Evolutionary conservation across 2,113 vertebrate genomes (phyloP).

Genomic region (Neolamprologus ventralis): DNA sequence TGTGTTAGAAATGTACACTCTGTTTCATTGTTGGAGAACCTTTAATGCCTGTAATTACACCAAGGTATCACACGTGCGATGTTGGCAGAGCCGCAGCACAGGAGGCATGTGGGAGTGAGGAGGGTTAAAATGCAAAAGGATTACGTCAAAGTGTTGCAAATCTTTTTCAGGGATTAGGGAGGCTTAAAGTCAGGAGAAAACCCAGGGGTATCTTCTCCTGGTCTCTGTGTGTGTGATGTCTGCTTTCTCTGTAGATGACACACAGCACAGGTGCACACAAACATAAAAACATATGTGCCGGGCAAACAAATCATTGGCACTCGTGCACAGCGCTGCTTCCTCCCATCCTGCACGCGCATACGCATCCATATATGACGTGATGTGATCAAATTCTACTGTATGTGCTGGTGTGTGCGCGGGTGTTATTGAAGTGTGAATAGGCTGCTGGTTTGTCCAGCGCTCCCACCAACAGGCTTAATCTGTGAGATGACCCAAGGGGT

Average conservation of each 20-base stretch:
- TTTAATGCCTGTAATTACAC: constrained; percentile 46
- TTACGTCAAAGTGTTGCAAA: constrained; percentile 67
- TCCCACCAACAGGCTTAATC: constrained; percentile 53
- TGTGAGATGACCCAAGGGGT: constrained; percentile 51
- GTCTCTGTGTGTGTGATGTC: constrained; percentile 22
- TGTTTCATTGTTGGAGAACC: constrained; percentile 23
- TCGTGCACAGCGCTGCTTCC: background rate
- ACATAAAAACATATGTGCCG: background rate
- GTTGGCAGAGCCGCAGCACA: constrained; percentile 30
- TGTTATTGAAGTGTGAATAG: constrained; percentile 49
- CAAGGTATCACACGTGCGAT: constrained; percentile 34
- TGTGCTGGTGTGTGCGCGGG: background rate
- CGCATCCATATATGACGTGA: background rate
- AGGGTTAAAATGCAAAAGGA: constrained; percentile 60
- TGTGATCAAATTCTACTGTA: constrained; percentile 13
- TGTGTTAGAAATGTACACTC: constrained; percentile 10
- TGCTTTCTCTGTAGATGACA: constrained; percentile 2
- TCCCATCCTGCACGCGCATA: background rate
- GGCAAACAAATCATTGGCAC: background rate
- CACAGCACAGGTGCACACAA: constrained; percentile 5
- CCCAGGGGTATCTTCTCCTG: constrained; percentile 50
- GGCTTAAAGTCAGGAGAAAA: constrained; percentile 63
- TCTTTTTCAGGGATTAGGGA: constrained; percentile 68
- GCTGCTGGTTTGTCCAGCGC: background rate
- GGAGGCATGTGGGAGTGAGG: constrained; percentile 46